phyloP scores from a whole-genome alignment of 1,140 invertebrate genomes.

The Bicyclus anynana region DNA sequence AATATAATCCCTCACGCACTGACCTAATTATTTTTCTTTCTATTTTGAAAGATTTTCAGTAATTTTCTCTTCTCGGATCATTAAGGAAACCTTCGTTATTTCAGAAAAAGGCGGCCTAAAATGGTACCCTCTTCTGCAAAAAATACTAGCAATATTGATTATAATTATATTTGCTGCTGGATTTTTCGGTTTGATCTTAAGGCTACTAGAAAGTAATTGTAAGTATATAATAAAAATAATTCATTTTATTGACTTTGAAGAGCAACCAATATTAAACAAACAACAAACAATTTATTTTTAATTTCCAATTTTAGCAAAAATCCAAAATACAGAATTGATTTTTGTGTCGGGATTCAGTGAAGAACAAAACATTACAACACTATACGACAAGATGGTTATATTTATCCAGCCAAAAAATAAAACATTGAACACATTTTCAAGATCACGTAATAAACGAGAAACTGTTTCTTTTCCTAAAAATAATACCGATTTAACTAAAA shows the following conservation, averaged over 20 bases:
- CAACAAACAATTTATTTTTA: neutral
- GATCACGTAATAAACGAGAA: constrained; percentile 33
- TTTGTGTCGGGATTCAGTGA: constrained; percentile 37
- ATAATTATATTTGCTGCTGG: constrained; percentile 28
- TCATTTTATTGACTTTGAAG: too few species aligned
- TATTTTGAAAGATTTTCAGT: too few species aligned
- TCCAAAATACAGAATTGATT: constrained; percentile 39
- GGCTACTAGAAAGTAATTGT: constrained; percentile 34
- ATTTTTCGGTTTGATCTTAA: constrained; percentile 35
- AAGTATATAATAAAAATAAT: too few species aligned
- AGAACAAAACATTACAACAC: constrained; percentile 36
- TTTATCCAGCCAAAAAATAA: constrained; percentile 37
- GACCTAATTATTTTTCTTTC: too few species aligned
- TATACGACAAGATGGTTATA: constrained; percentile 31
- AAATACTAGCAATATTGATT: constrained; percentile 23
- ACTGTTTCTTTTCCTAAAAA: constrained; percentile 1
- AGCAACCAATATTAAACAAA: neutral
- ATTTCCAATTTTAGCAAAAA: constrained; percentile 29
- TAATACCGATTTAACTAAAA: neutral
- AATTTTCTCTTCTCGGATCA: neutral
- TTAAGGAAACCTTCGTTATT: neutral
- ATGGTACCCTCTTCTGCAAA: constrained; percentile 20
- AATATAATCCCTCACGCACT: too few species aligned
- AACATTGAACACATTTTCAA: constrained; percentile 24
- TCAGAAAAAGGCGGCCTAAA: constrained; percentile 18